Evolutionary conservation across 2,888 invertebrate species (phyloP).

Genomic region (Sycophila texana): DNA sequence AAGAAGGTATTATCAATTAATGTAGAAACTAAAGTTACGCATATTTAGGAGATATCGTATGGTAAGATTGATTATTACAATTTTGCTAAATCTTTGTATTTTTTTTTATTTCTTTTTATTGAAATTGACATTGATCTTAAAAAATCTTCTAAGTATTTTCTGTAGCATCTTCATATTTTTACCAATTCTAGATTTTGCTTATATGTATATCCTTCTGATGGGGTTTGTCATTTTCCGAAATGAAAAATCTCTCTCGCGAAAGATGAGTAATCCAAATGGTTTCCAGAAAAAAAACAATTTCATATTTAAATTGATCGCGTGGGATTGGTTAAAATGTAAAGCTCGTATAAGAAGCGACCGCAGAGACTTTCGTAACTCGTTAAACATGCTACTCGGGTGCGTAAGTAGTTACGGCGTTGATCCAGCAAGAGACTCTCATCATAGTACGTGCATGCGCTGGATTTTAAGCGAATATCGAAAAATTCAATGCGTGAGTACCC

Average conservation of each 20-base stretch:
- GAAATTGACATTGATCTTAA: too few species aligned
- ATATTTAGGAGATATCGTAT: too few species aligned
- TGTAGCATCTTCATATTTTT: too few species aligned
- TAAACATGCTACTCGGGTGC: conserved; percentile 55
- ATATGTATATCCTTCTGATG: too few species aligned
- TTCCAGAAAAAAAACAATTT: conserved; percentile 39
- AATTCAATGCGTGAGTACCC: conserved; percentile 25
- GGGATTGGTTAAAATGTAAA: conserved; percentile 41
- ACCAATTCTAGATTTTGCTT: too few species aligned
- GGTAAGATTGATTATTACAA: too few species aligned
- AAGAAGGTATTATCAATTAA: too few species aligned
- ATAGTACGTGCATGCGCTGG: conserved; percentile 43
- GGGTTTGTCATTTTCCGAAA: too few species aligned
- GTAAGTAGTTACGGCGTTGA: conserved; percentile 48
- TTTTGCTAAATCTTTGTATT: too few species aligned
- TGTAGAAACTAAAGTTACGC: too few species aligned
- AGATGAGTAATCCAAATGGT: not conserved
- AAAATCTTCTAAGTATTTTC: too few species aligned
- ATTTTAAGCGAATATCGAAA: conserved; percentile 34
- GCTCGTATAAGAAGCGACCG: conserved; percentile 7
- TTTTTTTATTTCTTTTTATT: too few species aligned
- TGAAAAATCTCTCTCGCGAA: not conserved
- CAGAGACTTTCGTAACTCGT: conserved; percentile 56
- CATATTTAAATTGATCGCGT: conserved; percentile 33
- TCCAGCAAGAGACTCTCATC: conserved; percentile 27